These are phyloP conservation scores for Aldrovandia affinis DNA, from an alignment of 2,797 vertebrate species.

Conservation along the genomic window DNA sequence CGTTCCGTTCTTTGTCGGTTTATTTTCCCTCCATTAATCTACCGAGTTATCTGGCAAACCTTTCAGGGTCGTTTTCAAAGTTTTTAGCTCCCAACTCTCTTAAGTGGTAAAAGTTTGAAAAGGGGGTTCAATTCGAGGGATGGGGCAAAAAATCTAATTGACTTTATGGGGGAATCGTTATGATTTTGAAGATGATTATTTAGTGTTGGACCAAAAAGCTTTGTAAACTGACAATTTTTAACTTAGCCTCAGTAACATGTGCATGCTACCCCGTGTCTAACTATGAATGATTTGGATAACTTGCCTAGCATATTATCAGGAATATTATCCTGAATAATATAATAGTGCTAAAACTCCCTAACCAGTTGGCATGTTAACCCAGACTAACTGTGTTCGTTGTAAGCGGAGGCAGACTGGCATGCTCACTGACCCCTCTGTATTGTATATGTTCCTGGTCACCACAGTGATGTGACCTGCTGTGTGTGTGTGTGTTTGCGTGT, in stretches of 20 bases:
- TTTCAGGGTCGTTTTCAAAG: constrained; percentile 17
- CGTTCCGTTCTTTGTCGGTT: not conserved
- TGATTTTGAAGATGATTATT: not conserved
- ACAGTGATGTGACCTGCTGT: constrained; percentile 1
- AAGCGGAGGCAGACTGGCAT: not conserved
- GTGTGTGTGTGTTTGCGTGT: not conserved
- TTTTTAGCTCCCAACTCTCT: not conserved
- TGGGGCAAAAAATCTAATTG: not conserved
- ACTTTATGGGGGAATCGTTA: constrained; percentile 3
- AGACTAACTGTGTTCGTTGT: not conserved
- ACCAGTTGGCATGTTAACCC: not conserved
- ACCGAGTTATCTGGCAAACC: constrained; percentile 5
- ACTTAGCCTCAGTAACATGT: not conserved
- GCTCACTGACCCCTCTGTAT: not conserved
- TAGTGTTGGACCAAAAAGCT: constrained; percentile 6
- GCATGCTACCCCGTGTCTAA: constrained; percentile 8
- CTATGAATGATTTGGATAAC: not conserved
- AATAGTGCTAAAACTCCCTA: not conserved
- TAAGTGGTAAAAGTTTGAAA: not conserved
- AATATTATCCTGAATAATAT: too few relatives aligned
- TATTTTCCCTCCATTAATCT: not conserved
- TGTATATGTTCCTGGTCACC: not conserved
- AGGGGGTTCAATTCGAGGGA: too few relatives aligned
- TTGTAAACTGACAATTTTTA: constrained; percentile 14
- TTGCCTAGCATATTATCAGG: not conserved